Percentiles rank a stretch among this genome's conserved stretches.
Evolutionary conservation across 2,888 invertebrate species (phyloP).

Genomic region (Corbicula japonica): DNA sequence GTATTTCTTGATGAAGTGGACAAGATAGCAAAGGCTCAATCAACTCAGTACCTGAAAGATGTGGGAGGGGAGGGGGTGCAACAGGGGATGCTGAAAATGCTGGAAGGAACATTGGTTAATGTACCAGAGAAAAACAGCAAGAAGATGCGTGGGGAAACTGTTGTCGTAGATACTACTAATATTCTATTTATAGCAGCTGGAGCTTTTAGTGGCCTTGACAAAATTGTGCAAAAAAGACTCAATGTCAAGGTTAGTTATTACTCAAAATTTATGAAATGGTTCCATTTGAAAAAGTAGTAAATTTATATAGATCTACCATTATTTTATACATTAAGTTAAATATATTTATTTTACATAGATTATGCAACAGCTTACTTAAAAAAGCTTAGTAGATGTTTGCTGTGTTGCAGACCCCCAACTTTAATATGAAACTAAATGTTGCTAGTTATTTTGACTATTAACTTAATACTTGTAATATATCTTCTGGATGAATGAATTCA

Average conservation of each 20-base stretch:
- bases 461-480: too few species aligned
- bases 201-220: slow-evolving; percentile 98
- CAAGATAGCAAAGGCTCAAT: slow-evolving; percentile 95
- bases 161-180: slow-evolving; percentile 99
- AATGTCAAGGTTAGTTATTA: slow-evolving; percentile 98
- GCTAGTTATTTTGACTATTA: too few species aligned
- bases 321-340: too few species aligned
- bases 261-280: too few species aligned
- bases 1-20: slow-evolving; percentile 99
- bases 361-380: too few species aligned
- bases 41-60: slow-evolving; percentile 94
- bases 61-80: slow-evolving; percentile 99
- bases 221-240: slow-evolving; percentile 93
- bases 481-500: too few species aligned
- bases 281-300: too few species aligned
- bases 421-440: too few species aligned
- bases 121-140: slow-evolving; percentile 91
- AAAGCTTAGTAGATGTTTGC: too few species aligned
- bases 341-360: too few species aligned
- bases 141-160: slow-evolving; percentile 91
- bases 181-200: slow-evolving; percentile 99
- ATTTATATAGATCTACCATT: too few species aligned
- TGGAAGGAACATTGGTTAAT: slow-evolving; percentile 99
- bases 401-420: too few species aligned
- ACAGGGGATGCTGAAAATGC: slow-evolving; percentile 92